These are phyloP conservation scores for Lamproptera curius DNA, from an alignment of 2,888 invertebrate genomes.

Conservation along the genomic window DNA sequence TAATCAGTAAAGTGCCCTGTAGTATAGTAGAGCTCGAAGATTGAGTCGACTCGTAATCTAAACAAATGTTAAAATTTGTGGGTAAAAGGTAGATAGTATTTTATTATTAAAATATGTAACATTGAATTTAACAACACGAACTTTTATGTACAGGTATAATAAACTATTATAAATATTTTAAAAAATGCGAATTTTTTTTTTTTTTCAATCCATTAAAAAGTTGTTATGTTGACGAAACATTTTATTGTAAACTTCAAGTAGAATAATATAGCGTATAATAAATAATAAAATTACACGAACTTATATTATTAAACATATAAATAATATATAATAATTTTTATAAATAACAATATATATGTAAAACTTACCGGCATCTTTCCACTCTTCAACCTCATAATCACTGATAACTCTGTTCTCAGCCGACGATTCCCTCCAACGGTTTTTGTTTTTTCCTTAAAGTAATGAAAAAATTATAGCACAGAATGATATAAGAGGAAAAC, in stretches of 20 bases:
- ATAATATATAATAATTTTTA: too few relatives aligned
- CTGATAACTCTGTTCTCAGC: conserved; percentile 80
- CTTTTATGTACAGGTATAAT: too few relatives aligned
- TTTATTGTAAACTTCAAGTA: too few relatives aligned
- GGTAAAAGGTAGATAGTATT: too few relatives aligned
- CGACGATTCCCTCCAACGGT: conserved; percentile 75
- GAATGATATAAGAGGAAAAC: conserved; percentile 58
- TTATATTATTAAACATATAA: background rate
- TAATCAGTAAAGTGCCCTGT: conserved; percentile 36
- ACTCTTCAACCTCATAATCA: conserved; percentile 86
- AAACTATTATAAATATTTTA: too few relatives aligned
- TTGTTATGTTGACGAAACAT: too few relatives aligned
- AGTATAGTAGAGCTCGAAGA: conserved; percentile 47
- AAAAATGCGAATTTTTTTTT: too few relatives aligned
- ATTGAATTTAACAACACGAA: too few relatives aligned
- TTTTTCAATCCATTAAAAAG: too few relatives aligned
- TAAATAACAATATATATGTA: background rate
- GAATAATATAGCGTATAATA: too few relatives aligned
- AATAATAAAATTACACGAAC: background rate
- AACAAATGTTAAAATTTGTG: too few relatives aligned
- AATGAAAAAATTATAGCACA: conserved; percentile 5
- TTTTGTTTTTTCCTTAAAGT: conserved; percentile 75
- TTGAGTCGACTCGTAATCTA: conserved; percentile 71
- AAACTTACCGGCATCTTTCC: conserved; percentile 82
- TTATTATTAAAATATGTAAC: too few relatives aligned